These are phyloP conservation scores for Drosophila eohydei DNA, from an alignment of 2,888 invertebrate species.

Conservation along the genomic window DNA sequence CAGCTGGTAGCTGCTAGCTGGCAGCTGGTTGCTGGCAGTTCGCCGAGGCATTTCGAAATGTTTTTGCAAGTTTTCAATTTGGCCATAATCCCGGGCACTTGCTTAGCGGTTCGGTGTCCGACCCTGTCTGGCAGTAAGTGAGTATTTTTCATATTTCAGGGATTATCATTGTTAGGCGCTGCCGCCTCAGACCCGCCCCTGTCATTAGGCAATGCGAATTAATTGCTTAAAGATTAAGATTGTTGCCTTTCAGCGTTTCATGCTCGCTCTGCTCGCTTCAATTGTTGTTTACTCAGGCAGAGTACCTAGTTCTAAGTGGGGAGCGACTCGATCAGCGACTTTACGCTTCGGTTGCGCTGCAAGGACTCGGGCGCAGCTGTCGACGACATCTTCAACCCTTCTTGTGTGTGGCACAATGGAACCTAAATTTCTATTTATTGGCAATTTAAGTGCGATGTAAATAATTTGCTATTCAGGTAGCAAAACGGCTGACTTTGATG, in stretches of 20 bases:
- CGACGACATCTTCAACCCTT: constrained; percentile 70
- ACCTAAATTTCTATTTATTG: constrained; percentile 72
- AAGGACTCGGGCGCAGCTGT: constrained; percentile 68
- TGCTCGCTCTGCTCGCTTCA: constrained; percentile 18
- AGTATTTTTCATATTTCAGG: constrained; percentile 41
- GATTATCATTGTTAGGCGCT: constrained; percentile 64
- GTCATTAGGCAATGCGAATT: constrained; percentile 61
- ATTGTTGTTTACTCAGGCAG: constrained; percentile 72
- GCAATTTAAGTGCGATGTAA: constrained; percentile 78
- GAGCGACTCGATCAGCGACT: constrained; percentile 62
- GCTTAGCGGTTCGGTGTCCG: constrained; percentile 34
- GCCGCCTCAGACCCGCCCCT: constrained; percentile 55
- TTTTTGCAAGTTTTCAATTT: constrained; percentile 65
- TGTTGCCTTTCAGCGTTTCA: constrained; percentile 52
- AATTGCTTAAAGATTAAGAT: constrained; percentile 76
- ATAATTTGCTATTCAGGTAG: constrained; percentile 77
- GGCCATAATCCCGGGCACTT: constrained; percentile 60
- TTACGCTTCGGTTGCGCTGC: constrained; percentile 48
- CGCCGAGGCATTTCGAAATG: constrained; percentile 58
- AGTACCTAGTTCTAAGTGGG: constrained; percentile 21
- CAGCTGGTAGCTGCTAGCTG: constrained; percentile 50
- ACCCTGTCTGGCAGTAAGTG: constrained; percentile 29
- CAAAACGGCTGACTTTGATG: constrained; percentile 66
- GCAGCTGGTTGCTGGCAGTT: constrained; percentile 53
- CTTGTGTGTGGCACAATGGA: constrained; percentile 19